Evolutionary conservation across 2,888 invertebrate species (phyloP).

Genomic region (Oegoconia quadripuncta): DNA sequence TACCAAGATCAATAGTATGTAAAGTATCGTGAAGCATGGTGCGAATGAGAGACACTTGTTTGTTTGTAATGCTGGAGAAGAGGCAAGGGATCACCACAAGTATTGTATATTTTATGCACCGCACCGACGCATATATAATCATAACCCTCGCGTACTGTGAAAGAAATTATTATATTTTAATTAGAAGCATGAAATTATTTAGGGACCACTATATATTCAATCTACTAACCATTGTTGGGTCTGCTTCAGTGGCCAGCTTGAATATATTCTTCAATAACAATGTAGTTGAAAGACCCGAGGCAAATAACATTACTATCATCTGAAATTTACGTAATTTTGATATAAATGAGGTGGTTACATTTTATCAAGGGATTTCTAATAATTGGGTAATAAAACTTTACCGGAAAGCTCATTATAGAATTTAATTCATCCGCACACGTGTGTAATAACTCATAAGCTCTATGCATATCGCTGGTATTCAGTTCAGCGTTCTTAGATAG

Average conservation of each 20-base stretch:
- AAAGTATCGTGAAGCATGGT: slow-evolving; percentile 55
- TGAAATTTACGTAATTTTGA: slow-evolving; percentile 31
- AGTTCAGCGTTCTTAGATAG: slow-evolving; percentile 8
- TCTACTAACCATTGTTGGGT: no score
- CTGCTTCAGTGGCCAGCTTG: slow-evolving; percentile 21
- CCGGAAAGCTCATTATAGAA: slow-evolving; percentile 13
- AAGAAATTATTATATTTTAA: background rate
- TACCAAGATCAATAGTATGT: slow-evolving; percentile 43
- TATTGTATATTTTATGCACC: slow-evolving; percentile 46
- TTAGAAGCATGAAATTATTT: background rate
- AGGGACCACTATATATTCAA: no score
- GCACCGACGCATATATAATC: slow-evolving; percentile 31
- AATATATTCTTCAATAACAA: slow-evolving; percentile 47
- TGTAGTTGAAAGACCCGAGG: slow-evolving; percentile 51
- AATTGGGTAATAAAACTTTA: slow-evolving; percentile 2
- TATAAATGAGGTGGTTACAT: no score
- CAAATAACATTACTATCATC: slow-evolving; percentile 47
- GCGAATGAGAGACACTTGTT: slow-evolving; percentile 44
- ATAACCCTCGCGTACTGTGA: slow-evolving; percentile 27
- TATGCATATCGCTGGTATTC: slow-evolving; percentile 7
- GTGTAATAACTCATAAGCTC: slow-evolving; percentile 13
- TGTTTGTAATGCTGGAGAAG: slow-evolving; percentile 45
- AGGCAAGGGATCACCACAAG: slow-evolving; percentile 53
- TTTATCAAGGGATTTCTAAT: no score
- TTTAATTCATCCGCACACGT: slow-evolving; percentile 12